Conservation (phyloP, 2,113 vertebrate genomes). For the Pristiophorus japonicus region DNA sequence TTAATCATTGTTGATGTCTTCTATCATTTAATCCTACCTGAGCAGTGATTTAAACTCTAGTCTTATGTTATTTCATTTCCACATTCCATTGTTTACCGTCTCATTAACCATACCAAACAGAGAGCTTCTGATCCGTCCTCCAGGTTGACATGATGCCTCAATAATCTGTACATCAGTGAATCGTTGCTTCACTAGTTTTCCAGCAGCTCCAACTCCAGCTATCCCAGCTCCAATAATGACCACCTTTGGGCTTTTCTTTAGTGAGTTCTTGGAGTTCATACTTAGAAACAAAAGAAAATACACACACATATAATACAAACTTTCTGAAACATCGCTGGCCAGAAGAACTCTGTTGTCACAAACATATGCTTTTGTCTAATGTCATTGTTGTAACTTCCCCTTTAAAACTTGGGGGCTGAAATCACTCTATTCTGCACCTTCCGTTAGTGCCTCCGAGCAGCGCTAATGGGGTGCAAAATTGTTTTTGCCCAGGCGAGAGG, state of each 20-base stretch:
- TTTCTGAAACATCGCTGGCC: neutral
- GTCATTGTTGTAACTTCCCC: neutral
- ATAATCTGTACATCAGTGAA: constrained; percentile 45
- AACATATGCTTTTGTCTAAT: neutral
- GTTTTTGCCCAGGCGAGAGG: too few relatives aligned
- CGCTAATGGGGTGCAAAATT: too few relatives aligned
- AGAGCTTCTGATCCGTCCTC: constrained; percentile 44
- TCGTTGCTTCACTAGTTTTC: constrained; percentile 40
- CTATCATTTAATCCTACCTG: neutral
- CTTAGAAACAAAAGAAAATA: neutral
- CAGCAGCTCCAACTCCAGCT: constrained; percentile 45
- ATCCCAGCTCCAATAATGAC: constrained; percentile 47
- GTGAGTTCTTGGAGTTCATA: neutral
- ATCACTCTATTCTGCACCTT: too few relatives aligned
- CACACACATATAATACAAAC: neutral
- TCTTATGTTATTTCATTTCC: neutral
- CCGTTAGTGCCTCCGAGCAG: too few relatives aligned
- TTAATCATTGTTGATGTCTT: neutral
- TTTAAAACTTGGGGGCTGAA: too few relatives aligned
- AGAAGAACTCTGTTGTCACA: neutral
- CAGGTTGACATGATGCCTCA: constrained; percentile 42
- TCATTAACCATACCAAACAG: constrained; percentile 40
- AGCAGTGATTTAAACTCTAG: neutral
- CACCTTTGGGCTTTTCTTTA: constrained; percentile 40
- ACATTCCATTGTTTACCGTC: neutral